Percentiles rank a stretch among this genome's conserved stretches.
Conservation (phyloP, 2,888 invertebrate genomes). For the Agonopterix alstromeriana region DNA sequence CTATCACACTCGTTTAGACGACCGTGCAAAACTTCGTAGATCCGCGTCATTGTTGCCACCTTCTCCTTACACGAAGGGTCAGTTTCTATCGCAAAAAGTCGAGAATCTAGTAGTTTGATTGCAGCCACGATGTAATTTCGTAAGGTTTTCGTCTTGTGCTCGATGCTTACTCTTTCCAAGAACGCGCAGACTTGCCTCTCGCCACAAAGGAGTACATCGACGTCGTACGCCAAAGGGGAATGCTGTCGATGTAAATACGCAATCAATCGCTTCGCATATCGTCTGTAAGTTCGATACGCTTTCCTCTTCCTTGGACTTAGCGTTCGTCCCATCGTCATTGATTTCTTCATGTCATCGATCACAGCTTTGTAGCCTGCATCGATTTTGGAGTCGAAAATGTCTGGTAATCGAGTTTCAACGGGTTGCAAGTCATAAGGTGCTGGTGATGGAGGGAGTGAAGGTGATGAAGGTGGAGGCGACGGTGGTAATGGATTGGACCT, state of each 20-base stretch:
- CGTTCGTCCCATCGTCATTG: slow-evolving; percentile 69
- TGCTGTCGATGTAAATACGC: slow-evolving; percentile 67
- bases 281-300: slow-evolving; percentile 65
- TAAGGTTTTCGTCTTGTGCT: slow-evolving; percentile 68
- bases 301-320: slow-evolving; percentile 65
- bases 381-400: slow-evolving; percentile 70
- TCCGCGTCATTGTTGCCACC: slow-evolving; percentile 66
- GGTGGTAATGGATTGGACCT: slow-evolving; percentile 52
- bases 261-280: slow-evolving; percentile 68
- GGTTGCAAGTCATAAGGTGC: slow-evolving; percentile 64
- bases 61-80: slow-evolving; percentile 71
- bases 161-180: slow-evolving; percentile 60
- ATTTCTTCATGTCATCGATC: slow-evolving; percentile 74
- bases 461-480: slow-evolving; percentile 65
- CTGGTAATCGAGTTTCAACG: slow-evolving; percentile 61
- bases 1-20: slow-evolving; percentile 63
- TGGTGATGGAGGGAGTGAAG: slow-evolving; percentile 62
- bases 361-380: slow-evolving; percentile 75
- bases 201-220: slow-evolving; percentile 65
- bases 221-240: slow-evolving; percentile 69
- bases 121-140: slow-evolving; percentile 70
- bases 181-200: slow-evolving; percentile 69
- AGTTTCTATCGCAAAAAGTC: slow-evolving; percentile 68
- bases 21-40: slow-evolving; percentile 64
- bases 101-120: slow-evolving; percentile 66